These are phyloP conservation scores for Sarcophilus harrisii DNA, from an alignment of 2,797 vertebrate genomes.

Conservation along the genomic window DNA sequence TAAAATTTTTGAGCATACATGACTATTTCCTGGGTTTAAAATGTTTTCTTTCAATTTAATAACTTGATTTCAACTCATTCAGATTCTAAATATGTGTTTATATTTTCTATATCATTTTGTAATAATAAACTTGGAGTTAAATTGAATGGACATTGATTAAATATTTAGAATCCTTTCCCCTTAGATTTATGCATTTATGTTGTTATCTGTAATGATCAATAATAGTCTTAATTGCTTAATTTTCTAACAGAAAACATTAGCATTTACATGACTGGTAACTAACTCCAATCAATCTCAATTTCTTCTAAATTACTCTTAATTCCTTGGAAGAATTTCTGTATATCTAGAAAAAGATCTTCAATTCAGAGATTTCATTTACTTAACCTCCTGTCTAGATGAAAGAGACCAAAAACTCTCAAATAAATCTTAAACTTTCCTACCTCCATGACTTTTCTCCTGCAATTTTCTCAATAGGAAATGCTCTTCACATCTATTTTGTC, in stretches of 20 bases:
- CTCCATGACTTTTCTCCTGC: not conserved
- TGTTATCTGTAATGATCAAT: slow-evolving; percentile 78
- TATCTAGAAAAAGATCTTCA: not conserved
- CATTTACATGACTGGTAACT: slow-evolving; percentile 76
- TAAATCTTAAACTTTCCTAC: not conserved
- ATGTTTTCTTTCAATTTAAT: slow-evolving; percentile 49
- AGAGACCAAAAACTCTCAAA: not conserved
- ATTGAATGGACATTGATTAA: slow-evolving; percentile 54
- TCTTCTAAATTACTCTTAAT: slow-evolving; percentile 49
- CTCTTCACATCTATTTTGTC: not conserved
- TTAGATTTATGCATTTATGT: slow-evolving; percentile 63
- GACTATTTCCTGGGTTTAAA: slow-evolving; percentile 7
- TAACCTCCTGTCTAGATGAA: not conserved
- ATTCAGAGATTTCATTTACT: not conserved
- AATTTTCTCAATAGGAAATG: not conserved
- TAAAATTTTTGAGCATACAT: slow-evolving; percentile 9
- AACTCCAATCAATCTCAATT: slow-evolving; percentile 79
- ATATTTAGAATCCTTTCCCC: slow-evolving; percentile 56
- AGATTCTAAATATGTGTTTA: slow-evolving; percentile 48
- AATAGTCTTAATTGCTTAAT: slow-evolving; percentile 79
- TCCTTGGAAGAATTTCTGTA: not conserved
- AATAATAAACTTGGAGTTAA: not conserved
- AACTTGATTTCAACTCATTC: slow-evolving; percentile 30
- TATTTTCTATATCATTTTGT: not conserved
- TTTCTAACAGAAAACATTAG: slow-evolving; percentile 80